Evolutionary conservation across 2,888 invertebrate species (phyloP), one percentile per base, ranked within the genome.

Genomic region (Eupeodes latifasciatus): DNA sequence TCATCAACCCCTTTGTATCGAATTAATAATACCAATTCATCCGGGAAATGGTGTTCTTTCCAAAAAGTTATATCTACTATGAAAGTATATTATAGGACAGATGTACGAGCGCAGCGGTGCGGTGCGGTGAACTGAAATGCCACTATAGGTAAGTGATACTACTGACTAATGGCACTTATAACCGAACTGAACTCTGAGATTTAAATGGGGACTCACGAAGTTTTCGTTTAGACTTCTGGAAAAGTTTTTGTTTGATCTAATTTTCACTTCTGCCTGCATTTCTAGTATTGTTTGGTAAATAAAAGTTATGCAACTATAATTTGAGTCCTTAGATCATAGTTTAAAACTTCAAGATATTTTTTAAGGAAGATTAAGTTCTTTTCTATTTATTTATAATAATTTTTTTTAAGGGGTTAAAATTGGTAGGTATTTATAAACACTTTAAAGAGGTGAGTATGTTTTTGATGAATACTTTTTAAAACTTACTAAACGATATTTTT

Each of bases 11-110:
- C 67, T 77, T 81, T 62, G 74, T 78, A 88, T 85, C 84, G 85
- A 88, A 85, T 81, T 88, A 88, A 88, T 88, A 85, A 88, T 85
- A 88, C 85, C 88, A 88, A 88, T 88, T 88, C 88, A 64, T 49
- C 74, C 53, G 62, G 57, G 81, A 71, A 85, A 57, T 75, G 74
- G 66, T 87, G 84, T 84, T 59, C 72, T 74, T 77, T 81, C 72
- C 66, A 57, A 81, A 87, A 84, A 87, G 76, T 85, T 84, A 71
- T 62, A 14, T 47, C 47, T 59, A 59, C n/a, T n/a, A 14, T 6
- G 16, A 6, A 12, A 53, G 1, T 16, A 2, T 19, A 12, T 59
- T 1, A n/a, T 49, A 3, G 69, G 53, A 16, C n/a, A 59, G 59
- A 34, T 34, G 34, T 9, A 27, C 27, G 27, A 34, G 40, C 19